phyloP scores from a whole-genome alignment of 2,797 vertebrate species.

The Apogon hyalosoma region DNA sequence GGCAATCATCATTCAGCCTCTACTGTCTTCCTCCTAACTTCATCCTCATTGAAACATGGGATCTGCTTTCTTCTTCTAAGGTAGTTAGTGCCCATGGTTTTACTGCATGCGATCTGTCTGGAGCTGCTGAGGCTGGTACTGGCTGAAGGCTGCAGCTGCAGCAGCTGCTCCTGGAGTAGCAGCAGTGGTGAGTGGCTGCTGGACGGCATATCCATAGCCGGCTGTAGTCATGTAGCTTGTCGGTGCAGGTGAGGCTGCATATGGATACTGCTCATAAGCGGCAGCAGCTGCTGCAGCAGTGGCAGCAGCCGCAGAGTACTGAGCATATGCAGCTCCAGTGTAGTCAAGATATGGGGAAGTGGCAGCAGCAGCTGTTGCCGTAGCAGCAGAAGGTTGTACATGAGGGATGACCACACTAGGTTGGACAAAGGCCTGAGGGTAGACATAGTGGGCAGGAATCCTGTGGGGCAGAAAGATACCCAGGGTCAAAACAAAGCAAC shows the following conservation, averaged over 20 bases:
- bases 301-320: slow-evolving; percentile 89
- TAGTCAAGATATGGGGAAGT: slow-evolving; percentile 96
- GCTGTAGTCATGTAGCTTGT: slow-evolving; percentile 92
- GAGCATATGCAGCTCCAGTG: slow-evolving; percentile 93
- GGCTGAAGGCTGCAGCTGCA: slow-evolving; percentile 87
- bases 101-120: slow-evolving; percentile 97
- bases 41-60: slow-evolving; percentile 14
- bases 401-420: slow-evolving; percentile 94
- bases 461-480: slow-evolving; percentile 84
- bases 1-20: slow-evolving; percentile 49
- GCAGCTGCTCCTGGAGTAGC: slow-evolving; percentile 90
- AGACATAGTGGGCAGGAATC: slow-evolving; percentile 97
- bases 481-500: slow-evolving; percentile 49
- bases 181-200: slow-evolving; percentile 92
- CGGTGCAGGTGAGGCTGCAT: slow-evolving; percentile 92
- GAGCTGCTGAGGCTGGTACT: slow-evolving; percentile 94
- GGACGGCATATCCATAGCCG: slow-evolving; percentile 93
- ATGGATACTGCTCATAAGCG: slow-evolving; percentile 96
- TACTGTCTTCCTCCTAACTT: slow-evolving; percentile 20
- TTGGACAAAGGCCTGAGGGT: slow-evolving; percentile 96
- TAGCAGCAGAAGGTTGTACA: slow-evolving; percentile 88
- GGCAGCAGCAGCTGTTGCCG: slow-evolving; percentile 86
- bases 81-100: slow-evolving; percentile 53
- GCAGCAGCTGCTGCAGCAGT: slow-evolving; percentile 88
- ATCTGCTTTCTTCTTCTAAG: slow-evolving; percentile 19